Base-by-base conservation (phyloP, 2,113 vertebrate species). In the Syrmaticus mikado region DNA sequence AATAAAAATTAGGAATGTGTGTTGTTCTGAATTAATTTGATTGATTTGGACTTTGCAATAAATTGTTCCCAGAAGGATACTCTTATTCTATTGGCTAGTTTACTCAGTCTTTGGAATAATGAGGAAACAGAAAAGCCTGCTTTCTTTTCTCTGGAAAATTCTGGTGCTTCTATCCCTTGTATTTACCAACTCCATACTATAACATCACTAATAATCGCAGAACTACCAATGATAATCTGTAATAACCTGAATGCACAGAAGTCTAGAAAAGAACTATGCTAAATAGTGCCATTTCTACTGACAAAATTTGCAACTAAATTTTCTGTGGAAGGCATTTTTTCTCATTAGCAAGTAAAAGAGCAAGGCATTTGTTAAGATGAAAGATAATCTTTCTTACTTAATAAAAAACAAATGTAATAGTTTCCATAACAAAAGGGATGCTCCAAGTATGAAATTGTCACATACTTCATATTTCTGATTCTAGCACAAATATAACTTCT, bases 291-390 rank as follows among this genome's bases (percentile, higher is more conserved):
- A 48, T 0, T 78, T 83, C 21, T 68, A 48, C 45, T 88, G 55
- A 55, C 60, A 85, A 86, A 71, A 74, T 65, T 62, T 81, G 50
- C 24, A 71, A 66, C 11, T 18, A 80, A 21, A 81, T 70, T 83
- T 88, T 10, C 21, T 53, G 15, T 41, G 13, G 40, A 80, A 92
- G 13, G 4, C 5, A 53, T 66, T 94, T 92, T 82, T 43, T 82
- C 32, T 83, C 77, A 77, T 81, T 90, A 67, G 45, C 67, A 94
- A 77, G 45, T 70, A 76, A 82, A 92, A 87, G 40, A 70, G 20
- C 5, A 76, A 80, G 60, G 18, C 27, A 55, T 77, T 80, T 64
- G 25, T 88, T 90, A 90, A 81, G 21, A 92, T 55, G 34, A 86
- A 74, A 74, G 8, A 86, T 67, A 74, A 66, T 13, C 1, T 82